phyloP scores from a whole-genome alignment of 1,140 invertebrate genomes.

The Doryteuthis pealeii region DNA sequence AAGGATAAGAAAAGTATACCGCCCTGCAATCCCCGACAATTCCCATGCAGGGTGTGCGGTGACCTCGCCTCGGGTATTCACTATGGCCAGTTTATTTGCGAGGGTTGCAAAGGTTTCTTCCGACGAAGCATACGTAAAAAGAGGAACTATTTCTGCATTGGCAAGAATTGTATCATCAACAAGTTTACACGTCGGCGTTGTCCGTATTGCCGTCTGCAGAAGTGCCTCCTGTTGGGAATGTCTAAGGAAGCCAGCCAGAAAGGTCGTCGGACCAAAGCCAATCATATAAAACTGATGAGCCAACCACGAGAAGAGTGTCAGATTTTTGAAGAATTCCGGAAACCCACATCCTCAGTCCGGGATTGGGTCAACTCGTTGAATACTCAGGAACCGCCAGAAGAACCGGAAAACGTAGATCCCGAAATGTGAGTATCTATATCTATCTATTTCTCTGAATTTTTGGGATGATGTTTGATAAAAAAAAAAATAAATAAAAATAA shows the following conservation, averaged over 20 bases:
- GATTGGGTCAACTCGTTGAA: not conserved
- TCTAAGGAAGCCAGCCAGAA: conserved; percentile 77
- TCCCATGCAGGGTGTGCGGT: conserved; percentile 59
- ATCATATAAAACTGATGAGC: not conserved
- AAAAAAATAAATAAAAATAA: too few species aligned
- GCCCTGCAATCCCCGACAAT: conserved; percentile 23
- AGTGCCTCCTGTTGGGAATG: conserved; percentile 99
- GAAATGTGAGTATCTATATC: not conserved
- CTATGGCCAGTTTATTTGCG: conserved; percentile 61
- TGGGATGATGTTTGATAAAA: not conserved
- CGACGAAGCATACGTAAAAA: conserved; percentile 36
- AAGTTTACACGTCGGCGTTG: conserved; percentile 72
- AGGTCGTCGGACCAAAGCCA: not conserved
- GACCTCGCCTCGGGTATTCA: conserved; percentile 60
- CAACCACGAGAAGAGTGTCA: not conserved
- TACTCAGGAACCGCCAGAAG: not conserved
- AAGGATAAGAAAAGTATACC: not conserved
- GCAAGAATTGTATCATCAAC: conserved; percentile 86
- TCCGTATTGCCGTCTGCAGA: conserved; percentile 98
- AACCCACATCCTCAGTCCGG: not conserved
- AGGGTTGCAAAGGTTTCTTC: conserved; percentile 64
- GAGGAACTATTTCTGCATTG: conserved; percentile 30
- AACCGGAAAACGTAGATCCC: not conserved
- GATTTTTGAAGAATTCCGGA: not conserved
- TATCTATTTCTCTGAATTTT: too few species aligned